Evolutionary conservation across 2,888 invertebrate genomes (phyloP), one percentile per base, ranked within the genome.

Genomic region (Taenaris catops): DNA sequence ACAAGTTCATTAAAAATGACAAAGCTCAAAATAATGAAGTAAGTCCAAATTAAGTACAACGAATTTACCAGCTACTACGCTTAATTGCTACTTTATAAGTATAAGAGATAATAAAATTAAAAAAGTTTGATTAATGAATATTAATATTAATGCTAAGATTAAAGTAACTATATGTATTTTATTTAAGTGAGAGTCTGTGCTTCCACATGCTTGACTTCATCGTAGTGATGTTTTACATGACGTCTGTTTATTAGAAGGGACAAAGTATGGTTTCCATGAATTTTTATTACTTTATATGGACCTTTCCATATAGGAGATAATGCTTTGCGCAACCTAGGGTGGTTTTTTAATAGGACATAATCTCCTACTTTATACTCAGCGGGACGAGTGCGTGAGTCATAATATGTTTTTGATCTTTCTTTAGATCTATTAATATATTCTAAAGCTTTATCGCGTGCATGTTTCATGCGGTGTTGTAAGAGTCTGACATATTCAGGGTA

Each of bases 261-360:
- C 1, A 14, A 6, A 7, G 26, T 14, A 12, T 17, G 2, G 7
- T 26, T 7, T 8, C 17, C 17, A 6, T 26, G n/a, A 6, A 17
- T 26, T 26, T 26, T 23, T 21, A 39, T 10, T 4, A 45, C 31
- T 28, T 47, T 38, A 11, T 38, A 37, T 10, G 34, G 39, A 1
- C 45, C 43, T 25, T 48, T 48, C 41, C 45, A 48, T 6, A 42
- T 21, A 1, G 41, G 42, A 2, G 41, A 44, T 6, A 37, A 20
- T 3, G 42, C 35, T 25, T 42, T 47, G 1, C 40, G 29, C 1
- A 43, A 20, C 19, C 36, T 17, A 1, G 33, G 8, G 14, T 46
- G 40, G 4, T 25, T 29, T 7, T 36, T 29, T 0, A 36, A n/a
- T 9, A 29, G 29, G 0, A 36, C 36, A 4, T n/a, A 25, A 7